A percentile compares a stretch with the other conserved stretches of the same genome.
phyloP scores from a whole-genome alignment of 2,113 vertebrate species.

The Lophura nycthemera region DNA sequence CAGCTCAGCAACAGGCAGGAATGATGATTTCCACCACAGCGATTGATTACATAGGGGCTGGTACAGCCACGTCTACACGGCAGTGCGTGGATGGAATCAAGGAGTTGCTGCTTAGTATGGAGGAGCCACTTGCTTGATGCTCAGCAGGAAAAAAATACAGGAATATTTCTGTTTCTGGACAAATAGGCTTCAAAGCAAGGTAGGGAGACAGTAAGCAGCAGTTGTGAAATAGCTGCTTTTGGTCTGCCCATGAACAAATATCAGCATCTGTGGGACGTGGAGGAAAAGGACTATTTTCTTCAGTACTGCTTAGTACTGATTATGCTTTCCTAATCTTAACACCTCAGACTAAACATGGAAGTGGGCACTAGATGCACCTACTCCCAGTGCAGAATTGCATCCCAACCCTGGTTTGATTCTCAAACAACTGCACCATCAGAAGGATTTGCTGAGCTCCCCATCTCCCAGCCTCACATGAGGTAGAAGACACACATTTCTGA shows the following conservation, averaged over 20 bases:
- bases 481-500: too few relatives aligned
- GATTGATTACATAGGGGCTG: slow-evolving; percentile 8
- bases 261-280: accelerated
- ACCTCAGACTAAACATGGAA: not conserved
- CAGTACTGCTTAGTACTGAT: not conserved
- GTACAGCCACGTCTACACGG: not conserved
- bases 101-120: not conserved
- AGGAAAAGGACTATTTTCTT: not conserved
- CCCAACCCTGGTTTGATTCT: not conserved
- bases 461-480: not conserved
- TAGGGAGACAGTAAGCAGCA: not conserved
- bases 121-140: not conserved
- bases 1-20: not conserved
- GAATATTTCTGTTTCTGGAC: not conserved
- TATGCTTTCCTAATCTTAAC: not conserved
- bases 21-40: slow-evolving; percentile 22
- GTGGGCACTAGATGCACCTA: not conserved
- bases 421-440: not conserved
- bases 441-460: not conserved
- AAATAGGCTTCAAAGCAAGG: not conserved
- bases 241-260: not conserved
- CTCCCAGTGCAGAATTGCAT: not conserved
- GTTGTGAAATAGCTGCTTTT: not conserved
- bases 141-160: not conserved
- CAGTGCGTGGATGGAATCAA: not conserved